These are phyloP conservation scores for Drosophila arizonae DNA, from an alignment of 1,140 invertebrate species.

Conservation along the genomic window DNA sequence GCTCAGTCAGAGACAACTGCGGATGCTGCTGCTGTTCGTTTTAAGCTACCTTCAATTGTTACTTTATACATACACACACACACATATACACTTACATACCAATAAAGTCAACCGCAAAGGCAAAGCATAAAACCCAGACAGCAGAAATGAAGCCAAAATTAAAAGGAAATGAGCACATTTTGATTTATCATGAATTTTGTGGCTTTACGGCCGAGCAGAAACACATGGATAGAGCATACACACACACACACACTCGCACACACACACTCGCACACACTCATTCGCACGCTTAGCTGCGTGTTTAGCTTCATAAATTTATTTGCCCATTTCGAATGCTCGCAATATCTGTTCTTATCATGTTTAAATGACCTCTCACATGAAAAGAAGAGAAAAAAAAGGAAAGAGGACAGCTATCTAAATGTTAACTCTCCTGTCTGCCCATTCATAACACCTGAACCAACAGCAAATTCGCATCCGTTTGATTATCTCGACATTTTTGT, in stretches of 20 bases:
- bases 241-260: constrained; percentile 16
- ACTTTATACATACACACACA: not conserved
- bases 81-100: not conserved
- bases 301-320: constrained; percentile 46
- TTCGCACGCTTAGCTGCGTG: not conserved
- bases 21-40: not conserved
- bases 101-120: constrained; percentile 16
- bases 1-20: not conserved
- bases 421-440: not conserved
- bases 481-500: constrained; percentile 7
- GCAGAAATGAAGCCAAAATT: constrained; percentile 67
- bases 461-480: constrained; percentile 7
- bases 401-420: not conserved
- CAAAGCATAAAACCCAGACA: constrained; percentile 4
- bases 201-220: constrained; percentile 38
- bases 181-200: constrained; percentile 73
- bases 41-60: not conserved
- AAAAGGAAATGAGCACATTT: constrained; percentile 78
- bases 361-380: constrained; percentile 16
- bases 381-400: not conserved
- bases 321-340: constrained; percentile 23
- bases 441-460: not conserved
- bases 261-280: not conserved
- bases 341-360: constrained; percentile 40
- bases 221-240: constrained; percentile 12